These are phyloP conservation scores for Zaprionus lachaisei DNA, from an alignment of 1,140 invertebrate genomes.

Conservation along the genomic window DNA sequence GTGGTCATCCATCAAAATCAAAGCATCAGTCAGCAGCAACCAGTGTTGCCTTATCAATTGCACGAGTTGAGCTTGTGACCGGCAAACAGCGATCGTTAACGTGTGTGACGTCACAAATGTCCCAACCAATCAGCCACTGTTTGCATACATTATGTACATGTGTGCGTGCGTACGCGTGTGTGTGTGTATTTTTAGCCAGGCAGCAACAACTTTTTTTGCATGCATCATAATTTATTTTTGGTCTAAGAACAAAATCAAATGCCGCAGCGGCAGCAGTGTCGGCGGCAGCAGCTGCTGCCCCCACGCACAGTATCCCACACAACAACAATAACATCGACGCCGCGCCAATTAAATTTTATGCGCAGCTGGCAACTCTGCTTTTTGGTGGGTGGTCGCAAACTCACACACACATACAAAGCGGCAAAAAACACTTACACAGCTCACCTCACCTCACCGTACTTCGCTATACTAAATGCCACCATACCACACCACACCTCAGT, in stretches of 20 bases:
- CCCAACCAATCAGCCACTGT: constrained; percentile 31
- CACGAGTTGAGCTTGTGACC: constrained; percentile 53
- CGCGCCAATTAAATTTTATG: constrained; percentile 43
- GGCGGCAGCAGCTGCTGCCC: constrained; percentile 15
- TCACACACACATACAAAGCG: neutral
- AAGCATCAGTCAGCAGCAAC: constrained; percentile 9
- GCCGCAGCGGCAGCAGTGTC: neutral
- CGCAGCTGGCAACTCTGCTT: constrained; percentile 51
- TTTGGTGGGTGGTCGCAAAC: constrained; percentile 42
- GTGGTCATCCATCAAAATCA: constrained; percentile 30
- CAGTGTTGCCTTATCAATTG: constrained; percentile 40
- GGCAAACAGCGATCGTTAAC: constrained; percentile 29
- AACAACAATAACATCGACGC: constrained; percentile 8
- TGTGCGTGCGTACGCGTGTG: constrained; percentile 2
- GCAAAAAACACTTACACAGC: neutral
- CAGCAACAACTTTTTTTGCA: constrained; percentile 59
- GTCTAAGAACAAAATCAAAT: constrained; percentile 51
- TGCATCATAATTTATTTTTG: constrained; percentile 78
- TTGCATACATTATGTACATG: constrained; percentile 13
- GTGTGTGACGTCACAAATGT: constrained; percentile 60
- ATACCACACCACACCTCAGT: neutral
- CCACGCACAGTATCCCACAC: constrained; percentile 43
- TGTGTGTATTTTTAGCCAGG: constrained; percentile 61
- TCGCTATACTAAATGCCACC: neutral
- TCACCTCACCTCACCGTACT: neutral